Conservation (phyloP, 2,113 vertebrate genomes). For the Azemiops feae region DNA sequence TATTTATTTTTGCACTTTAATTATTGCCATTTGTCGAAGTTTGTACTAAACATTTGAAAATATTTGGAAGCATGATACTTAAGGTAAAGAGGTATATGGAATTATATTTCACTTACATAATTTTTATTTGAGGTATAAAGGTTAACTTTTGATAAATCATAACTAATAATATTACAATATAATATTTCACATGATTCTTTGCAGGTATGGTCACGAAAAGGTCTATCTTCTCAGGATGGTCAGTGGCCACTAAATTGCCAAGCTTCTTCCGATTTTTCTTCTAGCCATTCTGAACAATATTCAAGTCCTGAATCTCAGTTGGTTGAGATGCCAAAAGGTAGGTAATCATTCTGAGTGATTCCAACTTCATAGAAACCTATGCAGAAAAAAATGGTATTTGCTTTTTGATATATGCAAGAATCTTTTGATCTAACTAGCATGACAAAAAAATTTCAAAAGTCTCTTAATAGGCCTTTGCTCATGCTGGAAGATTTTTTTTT, state of each 20-base stretch:
- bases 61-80: background rate
- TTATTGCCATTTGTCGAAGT: background rate
- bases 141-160: background rate
- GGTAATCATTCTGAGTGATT: background rate
- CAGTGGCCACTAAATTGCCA: slow-evolving; percentile 14
- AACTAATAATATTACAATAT: background rate
- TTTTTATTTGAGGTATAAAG: background rate
- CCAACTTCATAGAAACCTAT: rapidly evolving
- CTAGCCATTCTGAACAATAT: slow-evolving; percentile 34
- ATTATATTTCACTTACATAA: background rate
- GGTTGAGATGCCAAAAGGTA: slow-evolving; percentile 21
- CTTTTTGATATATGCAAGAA: background rate
- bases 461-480: slow-evolving; percentile 44
- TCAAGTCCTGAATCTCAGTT: slow-evolving; percentile 8
- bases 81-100: background rate
- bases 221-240: background rate
- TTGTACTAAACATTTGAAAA: background rate
- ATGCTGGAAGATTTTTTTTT: slow-evolving; percentile 16
- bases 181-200: background rate
- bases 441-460: slow-evolving; percentile 15
- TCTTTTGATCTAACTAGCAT: background rate
- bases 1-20: background rate
- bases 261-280: slow-evolving; percentile 28
- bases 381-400: background rate
- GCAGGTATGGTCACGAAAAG: slow-evolving; percentile 22